phyloP scores from a whole-genome alignment of 2,113 vertebrate species.

The Pluvialis apricaria region DNA sequence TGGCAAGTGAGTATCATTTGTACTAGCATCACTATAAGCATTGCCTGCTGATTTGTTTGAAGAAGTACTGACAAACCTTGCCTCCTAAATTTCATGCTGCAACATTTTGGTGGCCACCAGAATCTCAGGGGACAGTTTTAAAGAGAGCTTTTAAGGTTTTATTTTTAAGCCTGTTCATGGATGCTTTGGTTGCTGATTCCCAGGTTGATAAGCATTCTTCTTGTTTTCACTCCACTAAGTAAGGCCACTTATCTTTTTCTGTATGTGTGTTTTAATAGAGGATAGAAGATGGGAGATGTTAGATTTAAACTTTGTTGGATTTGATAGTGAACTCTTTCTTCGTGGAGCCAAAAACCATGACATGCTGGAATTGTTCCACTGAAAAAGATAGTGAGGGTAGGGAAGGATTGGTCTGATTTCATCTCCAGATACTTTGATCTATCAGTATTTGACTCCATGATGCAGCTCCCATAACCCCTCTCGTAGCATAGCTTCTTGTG shows the following conservation, averaged over 20 bases:
- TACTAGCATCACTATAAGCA: not conserved
- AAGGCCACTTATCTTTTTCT: not conserved
- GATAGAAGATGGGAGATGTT: not conserved
- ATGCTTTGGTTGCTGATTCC: not conserved
- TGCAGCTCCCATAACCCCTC: not conserved
- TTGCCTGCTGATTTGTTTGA: not conserved
- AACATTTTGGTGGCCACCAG: not conserved
- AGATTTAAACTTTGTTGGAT: not conserved
- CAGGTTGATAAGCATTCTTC: not conserved
- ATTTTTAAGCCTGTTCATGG: not conserved
- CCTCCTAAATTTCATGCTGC: not conserved
- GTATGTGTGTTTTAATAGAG: not conserved
- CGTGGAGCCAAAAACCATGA: accelerated
- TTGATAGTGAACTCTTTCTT: not conserved
- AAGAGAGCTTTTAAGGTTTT: not conserved
- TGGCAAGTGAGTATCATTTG: not conserved
- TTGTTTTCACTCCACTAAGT: not conserved
- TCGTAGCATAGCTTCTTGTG: not conserved
- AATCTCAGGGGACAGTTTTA: not conserved
- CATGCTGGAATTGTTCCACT: not conserved
- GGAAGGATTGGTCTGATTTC: not conserved
- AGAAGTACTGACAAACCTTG: not conserved
- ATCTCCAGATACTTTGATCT: not conserved
- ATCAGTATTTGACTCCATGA: not conserved
- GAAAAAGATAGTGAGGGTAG: not conserved